phyloP scores from a whole-genome alignment of 1,140 invertebrate genomes.

The Trissolcus basalis region DNA sequence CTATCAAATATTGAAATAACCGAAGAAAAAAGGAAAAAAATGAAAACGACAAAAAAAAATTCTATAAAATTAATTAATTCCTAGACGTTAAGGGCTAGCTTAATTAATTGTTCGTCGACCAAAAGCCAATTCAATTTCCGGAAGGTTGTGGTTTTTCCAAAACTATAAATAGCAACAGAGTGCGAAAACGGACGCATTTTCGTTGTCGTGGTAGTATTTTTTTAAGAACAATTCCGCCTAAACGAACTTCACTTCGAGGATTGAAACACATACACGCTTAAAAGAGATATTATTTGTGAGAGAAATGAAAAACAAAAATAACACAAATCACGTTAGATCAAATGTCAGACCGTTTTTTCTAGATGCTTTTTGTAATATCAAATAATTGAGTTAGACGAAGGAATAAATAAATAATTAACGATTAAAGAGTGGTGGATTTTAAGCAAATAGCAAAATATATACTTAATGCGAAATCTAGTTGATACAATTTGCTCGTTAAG shows the following conservation, averaged over 20 bases:
- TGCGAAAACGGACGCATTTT: constrained; percentile 29
- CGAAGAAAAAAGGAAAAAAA: constrained; percentile 9
- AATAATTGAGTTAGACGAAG: constrained; percentile 28
- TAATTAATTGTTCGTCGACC: neutral
- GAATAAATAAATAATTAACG: constrained; percentile 12
- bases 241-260: constrained; percentile 56
- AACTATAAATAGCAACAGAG: constrained; percentile 2
- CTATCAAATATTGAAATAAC: constrained; percentile 13
- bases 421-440: constrained; percentile 17
- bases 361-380: constrained; percentile 16
- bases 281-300: constrained; percentile 26
- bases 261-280: constrained; percentile 22
- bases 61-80: constrained; percentile 19
- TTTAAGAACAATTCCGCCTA: constrained; percentile 62
- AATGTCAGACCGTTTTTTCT: constrained; percentile 59
- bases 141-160: constrained; percentile 21
- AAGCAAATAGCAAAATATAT: constrained; percentile 32
- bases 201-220: constrained; percentile 69
- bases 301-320: constrained; percentile 44
- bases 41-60: constrained; percentile 12
- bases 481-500: constrained; percentile 47
- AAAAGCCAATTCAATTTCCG: constrained; percentile 26
- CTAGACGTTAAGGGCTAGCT: too few relatives aligned
- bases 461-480: constrained; percentile 51
- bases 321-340: constrained; percentile 38